These are phyloP conservation scores for Micromesistius poutassou DNA, from an alignment of 2,797 vertebrate genomes.

Conservation along the genomic window DNA sequence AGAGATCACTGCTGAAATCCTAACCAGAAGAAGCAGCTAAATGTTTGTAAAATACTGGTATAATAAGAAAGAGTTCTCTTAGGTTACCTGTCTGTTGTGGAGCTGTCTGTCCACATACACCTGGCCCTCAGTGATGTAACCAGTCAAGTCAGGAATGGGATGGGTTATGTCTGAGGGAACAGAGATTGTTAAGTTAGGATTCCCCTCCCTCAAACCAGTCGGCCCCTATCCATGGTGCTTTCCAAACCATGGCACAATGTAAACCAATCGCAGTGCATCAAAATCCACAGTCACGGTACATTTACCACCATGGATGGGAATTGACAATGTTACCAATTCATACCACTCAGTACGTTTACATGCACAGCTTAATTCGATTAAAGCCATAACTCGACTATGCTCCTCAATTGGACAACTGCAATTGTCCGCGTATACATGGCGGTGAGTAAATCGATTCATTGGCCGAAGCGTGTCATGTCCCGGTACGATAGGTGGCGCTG, in stretches of 20 bases:
- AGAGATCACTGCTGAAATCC: not conserved
- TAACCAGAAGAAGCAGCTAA: not conserved
- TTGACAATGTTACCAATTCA: too few relatives aligned
- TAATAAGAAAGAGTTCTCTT: not conserved
- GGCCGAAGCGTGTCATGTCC: too few relatives aligned
- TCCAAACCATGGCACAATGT: not conserved
- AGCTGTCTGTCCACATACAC: slow-evolving; percentile 81
- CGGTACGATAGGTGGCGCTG: too few relatives aligned
- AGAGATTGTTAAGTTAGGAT: not conserved
- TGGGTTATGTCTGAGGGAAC: slow-evolving; percentile 76
- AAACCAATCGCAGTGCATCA: not conserved
- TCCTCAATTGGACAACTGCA: too few relatives aligned
- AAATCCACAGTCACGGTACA: not conserved
- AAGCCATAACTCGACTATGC: too few relatives aligned
- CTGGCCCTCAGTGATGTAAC: slow-evolving; percentile 83
- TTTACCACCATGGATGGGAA: too few relatives aligned
- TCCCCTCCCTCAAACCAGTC: not conserved
- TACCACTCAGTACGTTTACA: too few relatives aligned
- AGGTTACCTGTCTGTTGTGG: slow-evolving; percentile 81
- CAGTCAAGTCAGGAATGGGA: slow-evolving; percentile 82
- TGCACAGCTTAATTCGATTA: too few relatives aligned
- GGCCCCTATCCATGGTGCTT: not conserved
- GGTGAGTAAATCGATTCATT: too few relatives aligned
- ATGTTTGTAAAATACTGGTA: not conserved
- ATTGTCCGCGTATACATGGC: too few relatives aligned